These are phyloP conservation scores for Pseudomyrmex gracilis DNA, from an alignment of 1,140 invertebrate species.

Conservation along the genomic window DNA sequence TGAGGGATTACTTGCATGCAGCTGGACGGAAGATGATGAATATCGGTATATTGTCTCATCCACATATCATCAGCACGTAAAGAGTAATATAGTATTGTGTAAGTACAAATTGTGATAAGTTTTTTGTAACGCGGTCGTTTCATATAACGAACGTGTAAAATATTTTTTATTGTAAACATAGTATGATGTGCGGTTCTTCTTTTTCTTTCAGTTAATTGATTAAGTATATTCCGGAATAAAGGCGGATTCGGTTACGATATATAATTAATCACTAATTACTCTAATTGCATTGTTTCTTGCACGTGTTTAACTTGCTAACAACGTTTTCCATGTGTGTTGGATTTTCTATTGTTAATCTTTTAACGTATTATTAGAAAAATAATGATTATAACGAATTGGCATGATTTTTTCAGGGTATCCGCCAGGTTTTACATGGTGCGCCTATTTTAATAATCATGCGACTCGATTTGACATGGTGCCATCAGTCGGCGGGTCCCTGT, in stretches of 20 bases:
- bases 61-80: slow-evolving; percentile 78
- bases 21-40: slow-evolving; percentile 81
- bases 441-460: slow-evolving; percentile 82
- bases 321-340: not conserved
- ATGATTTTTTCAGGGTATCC: slow-evolving; percentile 83
- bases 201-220: not conserved
- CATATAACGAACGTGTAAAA: not conserved
- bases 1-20: slow-evolving; percentile 82
- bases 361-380: too few relatives aligned
- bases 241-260: not conserved
- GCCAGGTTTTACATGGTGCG: slow-evolving; percentile 84
- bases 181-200: too few relatives aligned
- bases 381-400: slow-evolving; percentile 1
- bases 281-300: not conserved
- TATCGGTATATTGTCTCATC: slow-evolving; percentile 76
- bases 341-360: too few relatives aligned
- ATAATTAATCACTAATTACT: not conserved
- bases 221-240: not conserved
- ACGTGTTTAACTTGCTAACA: slow-evolving; percentile 5
- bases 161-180: not conserved
- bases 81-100: slow-evolving; percentile 43
- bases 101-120: slow-evolving; percentile 28
- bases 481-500: too few relatives aligned
- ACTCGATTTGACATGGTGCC: slow-evolving; percentile 71
- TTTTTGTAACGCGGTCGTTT: not conserved